Evolutionary conservation across 2,113 vertebrate genomes (phyloP).

Genomic region (Eulacestoma nigropectus): DNA sequence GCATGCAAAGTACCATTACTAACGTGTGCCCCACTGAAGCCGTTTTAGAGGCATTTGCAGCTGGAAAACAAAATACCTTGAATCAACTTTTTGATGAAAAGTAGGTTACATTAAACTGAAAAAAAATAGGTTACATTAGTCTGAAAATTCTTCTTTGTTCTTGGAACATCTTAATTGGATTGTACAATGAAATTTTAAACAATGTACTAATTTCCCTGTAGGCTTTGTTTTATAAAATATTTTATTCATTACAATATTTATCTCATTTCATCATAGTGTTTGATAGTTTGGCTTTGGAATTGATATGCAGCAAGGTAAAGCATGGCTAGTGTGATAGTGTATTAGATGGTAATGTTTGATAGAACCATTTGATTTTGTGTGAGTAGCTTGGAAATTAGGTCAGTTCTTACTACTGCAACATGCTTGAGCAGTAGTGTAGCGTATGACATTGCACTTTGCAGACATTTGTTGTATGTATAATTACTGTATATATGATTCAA

Average conservation of each 20-base stretch:
- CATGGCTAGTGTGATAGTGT: neutral
- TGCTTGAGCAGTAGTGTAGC: neutral
- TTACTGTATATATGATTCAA: neutral
- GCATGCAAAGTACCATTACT: neutral
- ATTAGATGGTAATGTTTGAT: neutral
- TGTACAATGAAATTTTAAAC: neutral
- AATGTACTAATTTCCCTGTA: neutral
- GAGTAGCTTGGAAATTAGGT: conserved; percentile 5
- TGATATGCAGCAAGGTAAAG: neutral
- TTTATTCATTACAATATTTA: neutral
- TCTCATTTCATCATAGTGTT: neutral
- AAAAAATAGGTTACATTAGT: neutral
- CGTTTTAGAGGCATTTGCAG: neutral
- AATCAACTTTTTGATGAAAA: neutral
- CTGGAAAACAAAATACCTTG: neutral
- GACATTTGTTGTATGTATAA: neutral
- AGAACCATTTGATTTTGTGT: neutral
- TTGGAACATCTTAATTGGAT: neutral
- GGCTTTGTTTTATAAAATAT: neutral
- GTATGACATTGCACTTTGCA: neutral
- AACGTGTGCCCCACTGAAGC: neutral
- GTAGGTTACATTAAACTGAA: neutral
- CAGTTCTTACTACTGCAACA: neutral
- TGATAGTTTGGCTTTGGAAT: neutral
- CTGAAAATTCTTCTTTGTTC: neutral